phyloP scores from a whole-genome alignment of 2,888 invertebrate species.

The Eulithis testata region DNA sequence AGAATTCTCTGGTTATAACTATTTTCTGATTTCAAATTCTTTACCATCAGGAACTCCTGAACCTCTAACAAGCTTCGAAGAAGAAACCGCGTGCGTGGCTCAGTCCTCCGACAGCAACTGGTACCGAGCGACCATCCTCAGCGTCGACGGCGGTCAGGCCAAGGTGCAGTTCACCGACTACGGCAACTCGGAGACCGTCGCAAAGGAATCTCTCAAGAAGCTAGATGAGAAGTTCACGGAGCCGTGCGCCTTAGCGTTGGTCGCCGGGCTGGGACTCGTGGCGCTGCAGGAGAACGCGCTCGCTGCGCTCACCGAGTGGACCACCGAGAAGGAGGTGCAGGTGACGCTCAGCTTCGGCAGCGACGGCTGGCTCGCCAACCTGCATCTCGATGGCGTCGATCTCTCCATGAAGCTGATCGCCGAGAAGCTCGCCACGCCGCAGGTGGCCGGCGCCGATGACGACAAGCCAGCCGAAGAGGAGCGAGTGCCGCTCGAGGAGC shows the following conservation, averaged over 20 bases:
- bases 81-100: conserved; percentile 85
- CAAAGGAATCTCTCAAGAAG: conserved; percentile 71
- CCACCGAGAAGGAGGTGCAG: conserved; percentile 78
- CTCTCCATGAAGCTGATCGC: conserved; percentile 77
- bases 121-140: conserved; percentile 87
- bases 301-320: conserved; percentile 69
- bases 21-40: conserved; percentile 17
- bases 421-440: conserved; percentile 70
- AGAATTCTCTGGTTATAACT: neutral
- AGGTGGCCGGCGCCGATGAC: conserved; percentile 52
- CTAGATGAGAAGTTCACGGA: conserved; percentile 78
- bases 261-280: conserved; percentile 69
- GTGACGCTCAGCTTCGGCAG: conserved; percentile 81
- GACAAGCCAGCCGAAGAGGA: conserved; percentile 40
- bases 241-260: conserved; percentile 69
- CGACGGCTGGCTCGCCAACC: conserved; percentile 83
- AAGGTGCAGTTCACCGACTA: conserved; percentile 88
- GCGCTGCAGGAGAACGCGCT: conserved; percentile 71
- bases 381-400: conserved; percentile 80
- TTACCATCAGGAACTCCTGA: conserved; percentile 65
- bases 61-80: conserved; percentile 69
- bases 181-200: conserved; percentile 87
- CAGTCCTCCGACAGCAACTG: conserved; percentile 87
- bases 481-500: conserved; percentile 53
- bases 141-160: conserved; percentile 69